These are phyloP conservation scores for Scelioninae gen. 1 DNA, from an alignment of 2,888 invertebrate genomes.

Conservation along the genomic window DNA sequence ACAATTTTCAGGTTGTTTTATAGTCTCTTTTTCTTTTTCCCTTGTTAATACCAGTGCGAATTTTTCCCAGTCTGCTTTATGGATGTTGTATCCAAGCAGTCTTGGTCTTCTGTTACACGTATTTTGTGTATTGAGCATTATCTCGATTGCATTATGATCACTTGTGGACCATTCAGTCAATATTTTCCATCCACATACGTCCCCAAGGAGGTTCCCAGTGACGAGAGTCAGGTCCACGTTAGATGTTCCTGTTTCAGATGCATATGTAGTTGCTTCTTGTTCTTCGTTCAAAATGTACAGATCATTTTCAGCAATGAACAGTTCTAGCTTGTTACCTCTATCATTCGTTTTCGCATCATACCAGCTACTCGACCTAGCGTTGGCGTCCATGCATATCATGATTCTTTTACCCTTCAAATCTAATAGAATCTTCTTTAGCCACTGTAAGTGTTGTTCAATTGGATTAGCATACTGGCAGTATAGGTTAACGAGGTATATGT, in stretches of 20 bases:
- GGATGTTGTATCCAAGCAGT: not conserved
- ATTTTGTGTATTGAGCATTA: not conserved
- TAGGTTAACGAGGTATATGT: too few relatives aligned
- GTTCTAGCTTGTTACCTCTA: not conserved
- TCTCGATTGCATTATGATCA: slow-evolving; percentile 48
- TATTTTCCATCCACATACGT: slow-evolving; percentile 14
- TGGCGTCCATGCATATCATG: too few relatives aligned
- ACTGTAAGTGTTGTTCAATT: too few relatives aligned
- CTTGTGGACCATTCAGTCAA: slow-evolving; percentile 21
- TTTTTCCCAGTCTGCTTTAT: slow-evolving; percentile 40
- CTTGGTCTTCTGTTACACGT: not conserved
- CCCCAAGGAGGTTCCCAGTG: slow-evolving; percentile 11
- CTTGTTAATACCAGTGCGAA: not conserved
- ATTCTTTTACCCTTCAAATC: too few relatives aligned
- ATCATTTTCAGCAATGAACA: not conserved
- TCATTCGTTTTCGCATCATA: not conserved
- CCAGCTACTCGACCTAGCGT: too few relatives aligned
- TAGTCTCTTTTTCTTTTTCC: not conserved
- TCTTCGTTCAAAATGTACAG: not conserved
- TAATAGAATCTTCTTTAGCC: too few relatives aligned
- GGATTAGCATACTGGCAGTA: too few relatives aligned
- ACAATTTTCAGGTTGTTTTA: not conserved
- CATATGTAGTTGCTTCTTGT: not conserved
- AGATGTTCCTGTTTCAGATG: not conserved
- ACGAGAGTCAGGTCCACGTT: slow-evolving; percentile 45